phyloP scores from a whole-genome alignment of 2,113 vertebrate genomes.

The Rhegmatorhina hoffmannsi region DNA sequence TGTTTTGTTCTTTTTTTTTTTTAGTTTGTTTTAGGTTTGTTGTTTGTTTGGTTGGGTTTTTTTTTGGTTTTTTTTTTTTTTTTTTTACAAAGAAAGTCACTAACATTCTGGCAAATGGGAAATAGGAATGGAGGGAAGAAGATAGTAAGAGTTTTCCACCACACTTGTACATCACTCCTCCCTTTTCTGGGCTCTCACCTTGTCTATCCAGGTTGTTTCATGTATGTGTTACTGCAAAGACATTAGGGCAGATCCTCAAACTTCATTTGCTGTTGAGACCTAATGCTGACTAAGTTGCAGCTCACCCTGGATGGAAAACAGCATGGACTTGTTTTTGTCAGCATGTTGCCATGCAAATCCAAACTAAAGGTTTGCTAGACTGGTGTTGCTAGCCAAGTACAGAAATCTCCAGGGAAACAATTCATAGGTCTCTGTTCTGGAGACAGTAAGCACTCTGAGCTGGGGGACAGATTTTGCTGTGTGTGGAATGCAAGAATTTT shows the following conservation, averaged over 20 bases:
- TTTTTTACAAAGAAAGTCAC: not conserved
- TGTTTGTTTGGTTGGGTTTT: too few species aligned
- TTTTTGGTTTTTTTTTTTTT: too few species aligned
- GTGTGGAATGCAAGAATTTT: not conserved
- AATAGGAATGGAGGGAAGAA: not conserved
- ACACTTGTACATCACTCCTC: too few species aligned
- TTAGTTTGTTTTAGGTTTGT: too few species aligned
- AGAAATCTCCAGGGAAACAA: not conserved
- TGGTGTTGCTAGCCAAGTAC: not conserved
- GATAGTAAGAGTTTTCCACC: not conserved
- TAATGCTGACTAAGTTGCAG: not conserved
- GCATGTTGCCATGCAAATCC: not conserved
- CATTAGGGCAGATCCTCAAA: not conserved
- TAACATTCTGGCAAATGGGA: not conserved
- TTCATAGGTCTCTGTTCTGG: not conserved
- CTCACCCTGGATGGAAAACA: not conserved
- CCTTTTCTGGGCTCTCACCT: not conserved
- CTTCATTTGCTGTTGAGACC: not conserved
- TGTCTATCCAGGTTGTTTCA: not conserved
- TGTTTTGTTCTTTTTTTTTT: too few species aligned
- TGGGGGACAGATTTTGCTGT: not conserved
- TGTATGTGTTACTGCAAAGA: not conserved
- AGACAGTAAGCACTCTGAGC: not conserved
- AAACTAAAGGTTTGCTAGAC: not conserved
- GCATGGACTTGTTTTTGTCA: fast-evolving